Base-by-base conservation (phyloP, 92 coral and sea anemone genomes). In the Heliopora coerulea region DNA sequence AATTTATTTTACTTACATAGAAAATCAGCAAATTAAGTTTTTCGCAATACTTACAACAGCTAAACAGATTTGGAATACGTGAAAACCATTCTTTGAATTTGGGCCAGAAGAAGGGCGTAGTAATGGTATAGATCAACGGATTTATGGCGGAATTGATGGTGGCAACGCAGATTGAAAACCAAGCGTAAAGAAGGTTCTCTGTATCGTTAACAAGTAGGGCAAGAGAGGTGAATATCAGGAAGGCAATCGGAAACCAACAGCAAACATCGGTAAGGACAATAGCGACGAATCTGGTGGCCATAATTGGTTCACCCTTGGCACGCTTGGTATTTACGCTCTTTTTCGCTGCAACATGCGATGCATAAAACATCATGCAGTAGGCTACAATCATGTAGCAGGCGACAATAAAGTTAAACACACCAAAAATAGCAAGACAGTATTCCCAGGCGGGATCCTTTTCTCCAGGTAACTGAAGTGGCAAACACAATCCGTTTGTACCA, bases 401-500 rank as follows among this genome's bases (percentile, higher is more conserved):
- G 1, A 92, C 88, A 10, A 80, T 49, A 49, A 91, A 81, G 62
- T 88, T 88, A 27, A 91, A 75, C 4, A 82, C 91, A 8, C 86
- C 67, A 60, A 88, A 91, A 23, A 91, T 57, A 66, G 88, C 88
- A n/a, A 91, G 91, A 0, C 95, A 88, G 41, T 91, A 91, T 50
- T 91, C 89, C 93, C 95, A 91, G 21, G 93, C 97, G 17, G 83
- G 73, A 15, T 90, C 90, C 65, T 83, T 91, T 10, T 83, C 81
- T 19, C 87, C 87, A 18, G 97, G 88, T 31, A 91, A 72, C n/a
- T 91, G 97, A 0, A 91, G 81, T 1, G 97, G 95, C 2, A 91
- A 86, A 56, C 97, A 91, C 20, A 91, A 95, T 4, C 97, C 95
- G 11, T 92, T 88, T 31, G 93, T 88, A 0, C 88, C 97, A 75